These are phyloP conservation scores for Astatoreochromis straeleni DNA, from an alignment of 2,113 vertebrate species.

Conservation along the genomic window DNA sequence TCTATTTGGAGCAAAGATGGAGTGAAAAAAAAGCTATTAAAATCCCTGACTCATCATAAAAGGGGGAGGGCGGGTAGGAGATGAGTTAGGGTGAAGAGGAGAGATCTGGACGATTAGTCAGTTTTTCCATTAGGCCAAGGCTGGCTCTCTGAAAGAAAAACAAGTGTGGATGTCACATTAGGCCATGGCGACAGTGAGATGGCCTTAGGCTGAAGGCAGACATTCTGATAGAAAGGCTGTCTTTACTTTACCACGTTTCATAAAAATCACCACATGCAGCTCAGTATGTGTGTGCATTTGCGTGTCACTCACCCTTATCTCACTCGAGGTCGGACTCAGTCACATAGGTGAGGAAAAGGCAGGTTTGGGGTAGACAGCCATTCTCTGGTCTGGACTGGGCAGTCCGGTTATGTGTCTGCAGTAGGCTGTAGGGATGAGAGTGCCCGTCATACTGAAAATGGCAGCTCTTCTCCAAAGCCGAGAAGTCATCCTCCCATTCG, in stretches of 20 bases:
- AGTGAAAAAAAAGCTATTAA: slow-evolving; percentile 43
- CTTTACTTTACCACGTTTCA: neutral
- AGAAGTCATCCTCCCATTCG: slow-evolving; percentile 88
- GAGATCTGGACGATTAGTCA: slow-evolving; percentile 55
- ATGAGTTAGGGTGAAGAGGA: slow-evolving; percentile 22
- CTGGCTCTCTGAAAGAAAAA: slow-evolving; percentile 50
- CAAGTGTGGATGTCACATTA: slow-evolving; percentile 62
- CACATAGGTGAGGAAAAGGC: slow-evolving; percentile 85
- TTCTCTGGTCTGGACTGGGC: slow-evolving; percentile 64
- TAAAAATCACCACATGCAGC: neutral
- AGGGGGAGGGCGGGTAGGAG: slow-evolving; percentile 36
- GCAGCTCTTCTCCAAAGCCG: slow-evolving; percentile 71
- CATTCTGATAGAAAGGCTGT: neutral
- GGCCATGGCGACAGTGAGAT: slow-evolving; percentile 38
- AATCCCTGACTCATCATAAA: slow-evolving; percentile 71
- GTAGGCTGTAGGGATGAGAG: slow-evolving; percentile 66
- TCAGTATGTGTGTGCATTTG: neutral
- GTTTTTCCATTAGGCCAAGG: slow-evolving; percentile 74
- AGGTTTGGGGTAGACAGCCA: slow-evolving; percentile 78
- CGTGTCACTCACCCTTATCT: slow-evolving; percentile 59
- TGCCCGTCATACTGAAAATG: slow-evolving; percentile 49
- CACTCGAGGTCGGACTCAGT: slow-evolving; percentile 86
- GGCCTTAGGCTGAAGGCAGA: slow-evolving; percentile 13
- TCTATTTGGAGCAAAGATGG: slow-evolving; percentile 15
- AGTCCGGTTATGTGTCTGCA: slow-evolving; percentile 68